Base-by-base conservation (phyloP, 1,140 invertebrate genomes). In the Zaprionus camerounensis region DNA sequence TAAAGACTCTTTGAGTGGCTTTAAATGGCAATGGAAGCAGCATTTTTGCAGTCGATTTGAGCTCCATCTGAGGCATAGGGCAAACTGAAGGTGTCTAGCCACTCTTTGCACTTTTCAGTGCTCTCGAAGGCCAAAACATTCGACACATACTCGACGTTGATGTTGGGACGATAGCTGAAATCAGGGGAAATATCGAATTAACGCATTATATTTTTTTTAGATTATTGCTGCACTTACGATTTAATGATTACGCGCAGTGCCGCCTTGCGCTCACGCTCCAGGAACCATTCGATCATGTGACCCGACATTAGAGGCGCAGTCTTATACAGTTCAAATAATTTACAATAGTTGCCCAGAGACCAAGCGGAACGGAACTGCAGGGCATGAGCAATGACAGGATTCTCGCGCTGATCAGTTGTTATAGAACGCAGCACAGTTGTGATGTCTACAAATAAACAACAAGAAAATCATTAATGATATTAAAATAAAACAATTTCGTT, bases 201-300 rank as follows among this genome's bases (percentile, higher is more conserved):
- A 7, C 17, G 31, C 9, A 5, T 28, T 24, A 3, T 20, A 57
- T 0, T 34, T 0, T 9, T 3, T 1, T 5, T 1, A 24, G 20
- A 24, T 24, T 4, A n/a, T 51, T 13, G 2, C 1, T 2, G 20
- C 3, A 98, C 98, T 94, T 98, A 99, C 98, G 98, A 96, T 96
- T 99, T 99, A 80, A 99, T 95, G 92, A 99, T 97, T 58, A 92
- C 92, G 94, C 97, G 98, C 81, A 99, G 94, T 80, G 98, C 98
- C 82, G 94, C 93, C 94, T 98, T 99, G 91, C 98, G 94, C 92
- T 99, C 98, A 91, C 98, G 94, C 56, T 98, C 96, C 90, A 98
- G 95, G 95, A 99, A 99, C 98, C 98, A 99, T 93, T 99, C 98
- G 93, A 99, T 97, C 58, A 99, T 95, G 93, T 97, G 99, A 26